These are phyloP conservation scores for Zaprionus lineosus DNA, from an alignment of 2,888 invertebrate genomes.

Conservation along the genomic window DNA sequence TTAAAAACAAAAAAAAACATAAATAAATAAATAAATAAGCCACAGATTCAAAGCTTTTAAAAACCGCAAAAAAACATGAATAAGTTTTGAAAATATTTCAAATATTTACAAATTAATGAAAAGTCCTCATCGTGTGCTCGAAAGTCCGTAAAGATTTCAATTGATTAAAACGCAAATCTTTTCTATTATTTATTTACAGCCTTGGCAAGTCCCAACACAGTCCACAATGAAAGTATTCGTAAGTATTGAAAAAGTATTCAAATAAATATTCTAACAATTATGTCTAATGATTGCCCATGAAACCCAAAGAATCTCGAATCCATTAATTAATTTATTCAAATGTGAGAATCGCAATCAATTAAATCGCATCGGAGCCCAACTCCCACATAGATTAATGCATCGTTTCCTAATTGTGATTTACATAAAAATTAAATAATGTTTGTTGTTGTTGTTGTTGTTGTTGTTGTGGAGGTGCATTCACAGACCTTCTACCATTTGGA, in stretches of 20 bases:
- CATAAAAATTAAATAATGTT: too few species aligned
- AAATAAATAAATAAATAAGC: neutral
- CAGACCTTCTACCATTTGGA: neutral
- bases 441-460: too few species aligned
- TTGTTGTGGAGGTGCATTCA: neutral
- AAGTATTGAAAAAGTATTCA: conserved; percentile 83
- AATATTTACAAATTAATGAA: neutral
- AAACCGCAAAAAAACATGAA: neutral
- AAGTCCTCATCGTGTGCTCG: conserved; percentile 11
- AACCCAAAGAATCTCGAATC: conserved; percentile 8
- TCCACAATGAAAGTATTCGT: conserved; percentile 84
- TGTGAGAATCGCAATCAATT: conserved; percentile 44
- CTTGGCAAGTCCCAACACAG: conserved; percentile 59
- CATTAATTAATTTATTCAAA: conserved; percentile 22
- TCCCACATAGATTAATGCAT: conserved; percentile 48
- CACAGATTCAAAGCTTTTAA: neutral
- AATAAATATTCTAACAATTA: conserved; percentile 26
- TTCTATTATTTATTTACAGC: conserved; percentile 58
- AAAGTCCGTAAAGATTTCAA: neutral
- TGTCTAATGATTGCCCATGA: conserved; percentile 36
- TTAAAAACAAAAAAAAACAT: neutral
- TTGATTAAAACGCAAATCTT: conserved; percentile 30
- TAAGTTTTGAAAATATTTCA: neutral
- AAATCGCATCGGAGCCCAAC: conserved; percentile 9
- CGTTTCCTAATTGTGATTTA: conserved; percentile 2